Evolutionary conservation across 2,797 vertebrate genomes (phyloP).

Genomic region (Sorex maritimensis): DNA sequence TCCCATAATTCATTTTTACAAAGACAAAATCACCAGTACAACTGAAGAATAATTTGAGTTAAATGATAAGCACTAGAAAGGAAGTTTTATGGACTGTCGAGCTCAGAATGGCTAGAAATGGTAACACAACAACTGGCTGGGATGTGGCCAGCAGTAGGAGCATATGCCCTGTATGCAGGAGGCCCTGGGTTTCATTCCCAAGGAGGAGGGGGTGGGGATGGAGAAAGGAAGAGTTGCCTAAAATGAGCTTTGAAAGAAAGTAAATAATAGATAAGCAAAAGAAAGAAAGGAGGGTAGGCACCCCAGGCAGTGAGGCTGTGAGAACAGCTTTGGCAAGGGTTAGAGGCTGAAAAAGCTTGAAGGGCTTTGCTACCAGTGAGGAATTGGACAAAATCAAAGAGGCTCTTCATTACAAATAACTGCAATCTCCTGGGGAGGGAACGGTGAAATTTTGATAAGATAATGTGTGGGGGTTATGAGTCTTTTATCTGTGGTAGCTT

Average conservation of each 20-base stretch:
- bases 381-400: conserved; percentile 63
- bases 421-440: conserved; percentile 71
- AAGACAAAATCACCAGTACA: conserved; percentile 22
- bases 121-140: background rate
- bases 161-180: no score
- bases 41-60: conserved; percentile 41
- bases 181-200: background rate
- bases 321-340: conserved; percentile 73
- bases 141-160: no score
- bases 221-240: conserved; percentile 32
- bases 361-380: conserved; percentile 34
- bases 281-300: conserved; percentile 25
- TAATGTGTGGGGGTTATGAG: conserved; percentile 69
- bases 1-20: conserved; percentile 49
- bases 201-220: background rate
- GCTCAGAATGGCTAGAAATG: conserved; percentile 41
- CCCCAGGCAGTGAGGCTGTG: conserved; percentile 37
- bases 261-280: conserved; percentile 64
- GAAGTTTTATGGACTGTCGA: conserved; percentile 16
- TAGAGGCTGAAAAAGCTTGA: conserved; percentile 45
- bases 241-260: conserved; percentile 59
- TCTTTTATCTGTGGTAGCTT: conserved; percentile 74
- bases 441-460: conserved; percentile 76
- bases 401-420: conserved; percentile 73
- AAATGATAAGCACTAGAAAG: conserved; percentile 4